Base-by-base conservation (phyloP, 2,888 invertebrate species). In the Germaria angustata region DNA sequence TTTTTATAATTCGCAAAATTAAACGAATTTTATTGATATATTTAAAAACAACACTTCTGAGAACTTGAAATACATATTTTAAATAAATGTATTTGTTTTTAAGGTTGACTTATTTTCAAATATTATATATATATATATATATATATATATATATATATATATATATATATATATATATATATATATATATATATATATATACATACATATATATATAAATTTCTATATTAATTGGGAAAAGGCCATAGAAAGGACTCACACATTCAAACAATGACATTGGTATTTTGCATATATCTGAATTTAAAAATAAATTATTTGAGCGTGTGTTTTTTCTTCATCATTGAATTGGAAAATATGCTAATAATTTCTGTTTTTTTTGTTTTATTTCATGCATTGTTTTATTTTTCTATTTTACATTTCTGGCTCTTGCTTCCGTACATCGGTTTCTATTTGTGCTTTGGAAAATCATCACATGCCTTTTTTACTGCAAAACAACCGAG, bases 281-380 rank as follows among this genome's bases (percentile, higher is more conserved):
- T 41, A 51, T 65, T 81, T 81, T 75, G 65, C 69, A 82, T 75
- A 82, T 65, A 63, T 68, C 61, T 49, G 9, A 73, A 72, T 75
- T 73, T 73, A 81, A 78, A 78, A 59, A 49, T 57, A 69, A 68
- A 53, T 59, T 71, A 17, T 22, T 68, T 68, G 36, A 46, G 9
- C 61, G 13, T 59, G 8, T 78, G 46, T 68, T 41, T 39, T 68
- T 79, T 71, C 69, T 75, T 53, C 71, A 57, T 66, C 69, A 75
- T 36, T 82, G 75, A 82, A 71, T 82, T 82, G 75, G 79, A 79
- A 82, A 82, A 79, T 75, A 82, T 82, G 75, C 75, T 59, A 82
- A 82, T 82, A 66, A 49, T 57, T 66, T 49, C 46, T 66, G 15
- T 65, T 49, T 71, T 20, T 34, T 41, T 24, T 28, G 3, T 28